Conservation (phyloP, 2,888 invertebrate species). For the Helicoverpa assulta region DNA sequence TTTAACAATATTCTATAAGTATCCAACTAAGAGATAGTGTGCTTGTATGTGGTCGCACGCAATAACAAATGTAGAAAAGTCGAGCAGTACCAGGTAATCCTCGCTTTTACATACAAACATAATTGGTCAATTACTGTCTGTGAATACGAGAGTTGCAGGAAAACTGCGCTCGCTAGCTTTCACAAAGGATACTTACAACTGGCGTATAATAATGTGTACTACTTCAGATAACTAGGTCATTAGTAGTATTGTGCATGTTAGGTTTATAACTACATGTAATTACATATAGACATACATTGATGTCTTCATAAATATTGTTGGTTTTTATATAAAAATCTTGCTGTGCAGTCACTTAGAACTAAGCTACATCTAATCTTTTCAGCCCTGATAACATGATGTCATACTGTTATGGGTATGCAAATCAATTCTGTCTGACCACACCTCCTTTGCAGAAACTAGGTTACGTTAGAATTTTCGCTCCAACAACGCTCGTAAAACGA, state of each 20-base stretch:
- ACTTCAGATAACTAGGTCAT: slow-evolving; percentile 50
- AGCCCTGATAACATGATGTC: slow-evolving; percentile 6
- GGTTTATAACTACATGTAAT: slow-evolving; percentile 31
- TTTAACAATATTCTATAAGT: neutral
- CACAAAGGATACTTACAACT: slow-evolving; percentile 49
- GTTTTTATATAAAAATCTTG: neutral
- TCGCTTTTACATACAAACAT: slow-evolving; percentile 52
- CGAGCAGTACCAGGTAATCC: slow-evolving; percentile 29
- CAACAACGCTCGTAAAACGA: slow-evolving; percentile 10
- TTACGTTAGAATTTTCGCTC: slow-evolving; percentile 31
- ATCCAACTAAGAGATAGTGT: neutral
- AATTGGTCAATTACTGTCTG: slow-evolving; percentile 59
- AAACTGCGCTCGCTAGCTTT: slow-evolving; percentile 56
- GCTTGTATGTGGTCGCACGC: slow-evolving; percentile 5
- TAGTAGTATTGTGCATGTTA: slow-evolving; percentile 37
- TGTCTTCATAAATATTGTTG: neutral
- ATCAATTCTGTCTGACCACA: slow-evolving; percentile 21
- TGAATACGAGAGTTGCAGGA: slow-evolving; percentile 56
- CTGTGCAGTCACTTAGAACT: neutral
- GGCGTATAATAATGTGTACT: slow-evolving; percentile 44
- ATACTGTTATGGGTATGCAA: slow-evolving; percentile 9
- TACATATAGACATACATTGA: neutral
- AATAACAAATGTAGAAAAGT: slow-evolving; percentile 26
- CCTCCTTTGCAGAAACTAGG: slow-evolving; percentile 33
- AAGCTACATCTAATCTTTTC: slow-evolving; percentile 11